phyloP scores from a whole-genome alignment of 2,797 vertebrate species.

The Denticeps clupeoides region DNA sequence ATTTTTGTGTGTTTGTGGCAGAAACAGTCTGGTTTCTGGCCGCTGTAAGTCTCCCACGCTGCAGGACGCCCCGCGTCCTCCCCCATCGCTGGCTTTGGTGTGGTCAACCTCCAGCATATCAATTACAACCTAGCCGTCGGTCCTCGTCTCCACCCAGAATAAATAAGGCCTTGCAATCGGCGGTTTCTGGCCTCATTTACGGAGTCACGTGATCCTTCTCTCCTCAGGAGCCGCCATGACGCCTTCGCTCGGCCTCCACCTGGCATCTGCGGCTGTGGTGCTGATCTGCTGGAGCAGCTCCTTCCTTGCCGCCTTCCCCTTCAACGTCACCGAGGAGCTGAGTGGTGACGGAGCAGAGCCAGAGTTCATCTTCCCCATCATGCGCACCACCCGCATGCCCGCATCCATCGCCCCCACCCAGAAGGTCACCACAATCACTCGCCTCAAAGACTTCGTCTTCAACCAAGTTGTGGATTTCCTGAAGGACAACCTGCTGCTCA shows the following conservation, averaged over 20 bases:
- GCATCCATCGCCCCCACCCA: slow-evolving; percentile 26
- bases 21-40: too few relatives aligned
- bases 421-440: slow-evolving; percentile 59
- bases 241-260: too few relatives aligned
- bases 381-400: slow-evolving; percentile 41
- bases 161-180: slow-evolving; percentile 52
- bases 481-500: slow-evolving; percentile 77
- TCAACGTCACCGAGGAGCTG: slow-evolving; percentile 55
- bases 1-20: too few relatives aligned
- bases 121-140: slow-evolving; percentile 59
- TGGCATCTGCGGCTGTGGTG: slow-evolving; percentile 43
- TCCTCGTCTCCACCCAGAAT: slow-evolving; percentile 60
- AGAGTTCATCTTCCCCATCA: slow-evolving; percentile 57
- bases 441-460: slow-evolving; percentile 64
- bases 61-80: slow-evolving; percentile 45
- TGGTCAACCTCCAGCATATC: slow-evolving; percentile 52
- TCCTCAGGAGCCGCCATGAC: too few relatives aligned
- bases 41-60: slow-evolving; percentile 37
- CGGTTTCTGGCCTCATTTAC: too few relatives aligned
- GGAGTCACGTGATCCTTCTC: too few relatives aligned
- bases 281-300: slow-evolving; percentile 39
- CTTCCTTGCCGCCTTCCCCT: slow-evolving; percentile 42
- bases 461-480: slow-evolving; percentile 81
- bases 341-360: slow-evolving; percentile 69
- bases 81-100: slow-evolving; percentile 46